These are phyloP conservation scores for Beris chalybata DNA, from an alignment of 2,888 invertebrate genomes.

Conservation along the genomic window DNA sequence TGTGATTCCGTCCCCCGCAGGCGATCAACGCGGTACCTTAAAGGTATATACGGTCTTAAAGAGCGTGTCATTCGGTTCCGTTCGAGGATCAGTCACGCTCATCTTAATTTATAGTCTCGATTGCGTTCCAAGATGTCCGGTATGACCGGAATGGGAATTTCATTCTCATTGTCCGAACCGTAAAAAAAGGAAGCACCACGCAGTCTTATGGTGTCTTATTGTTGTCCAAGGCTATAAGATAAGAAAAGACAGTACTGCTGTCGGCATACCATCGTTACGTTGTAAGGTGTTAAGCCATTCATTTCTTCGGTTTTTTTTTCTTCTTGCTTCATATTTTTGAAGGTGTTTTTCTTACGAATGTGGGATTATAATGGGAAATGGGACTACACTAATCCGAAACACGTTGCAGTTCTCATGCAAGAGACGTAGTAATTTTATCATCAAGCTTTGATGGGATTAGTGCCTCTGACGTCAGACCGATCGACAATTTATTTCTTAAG, in stretches of 20 bases:
- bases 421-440: neutral
- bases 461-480: neutral
- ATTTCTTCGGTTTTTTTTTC: neutral
- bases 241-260: too few species aligned
- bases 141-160: neutral
- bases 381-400: too few species aligned
- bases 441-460: neutral
- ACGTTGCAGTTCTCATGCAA: neutral
- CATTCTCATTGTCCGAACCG: constrained; percentile 10
- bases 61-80: constrained; percentile 28
- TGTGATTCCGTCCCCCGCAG: neutral
- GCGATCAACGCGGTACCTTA: neutral
- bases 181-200: constrained; percentile 23
- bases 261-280: constrained; percentile 7
- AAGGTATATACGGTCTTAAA: neutral
- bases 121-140: neutral
- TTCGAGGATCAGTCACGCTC: constrained; percentile 31
- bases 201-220: neutral
- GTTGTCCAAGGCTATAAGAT: neutral
- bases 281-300: constrained; percentile 1
- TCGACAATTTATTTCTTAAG: neutral
- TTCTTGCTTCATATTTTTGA: constrained; percentile 1
- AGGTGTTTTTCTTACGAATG: constrained; percentile 16
- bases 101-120: constrained; percentile 25
- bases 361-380: constrained; percentile 7